Conservation (phyloP, 2,113 vertebrate species). For the Clarias batrachus region DNA sequence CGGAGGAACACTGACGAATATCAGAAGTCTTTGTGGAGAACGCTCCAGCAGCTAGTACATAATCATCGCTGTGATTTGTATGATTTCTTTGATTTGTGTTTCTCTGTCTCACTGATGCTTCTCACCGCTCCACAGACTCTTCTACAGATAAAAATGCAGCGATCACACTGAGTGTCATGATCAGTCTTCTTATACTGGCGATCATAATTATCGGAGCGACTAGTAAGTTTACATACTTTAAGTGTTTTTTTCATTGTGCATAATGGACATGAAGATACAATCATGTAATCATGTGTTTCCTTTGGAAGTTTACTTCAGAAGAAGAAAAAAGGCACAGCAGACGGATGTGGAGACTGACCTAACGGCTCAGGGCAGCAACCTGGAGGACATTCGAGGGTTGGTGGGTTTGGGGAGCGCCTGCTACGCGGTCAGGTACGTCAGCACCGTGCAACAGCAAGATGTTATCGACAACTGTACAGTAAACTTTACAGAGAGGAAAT, state of each 20-base stretch:
- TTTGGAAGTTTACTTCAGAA: slow-evolving; percentile 33
- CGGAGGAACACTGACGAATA: too few species aligned
- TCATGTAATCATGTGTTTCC: neutral
- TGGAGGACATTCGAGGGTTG: slow-evolving; percentile 62
- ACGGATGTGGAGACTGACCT: slow-evolving; percentile 50
- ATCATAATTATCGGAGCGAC: slow-evolving; percentile 52
- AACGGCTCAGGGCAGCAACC: slow-evolving; percentile 65
- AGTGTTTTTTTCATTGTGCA: neutral
- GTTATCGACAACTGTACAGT: neutral
- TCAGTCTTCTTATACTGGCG: slow-evolving; percentile 55
- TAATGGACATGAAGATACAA: neutral
- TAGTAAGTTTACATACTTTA: slow-evolving; percentile 57
- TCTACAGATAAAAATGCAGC: neutral
- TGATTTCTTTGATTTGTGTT: neutral
- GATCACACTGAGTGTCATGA: slow-evolving; percentile 44
- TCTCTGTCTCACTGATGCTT: neutral
- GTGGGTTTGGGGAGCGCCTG: slow-evolving; percentile 72
- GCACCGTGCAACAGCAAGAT: neutral
- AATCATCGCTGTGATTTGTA: neutral
- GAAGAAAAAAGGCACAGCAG: slow-evolving; percentile 29
- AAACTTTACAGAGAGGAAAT: too few species aligned
- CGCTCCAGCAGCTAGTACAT: neutral
- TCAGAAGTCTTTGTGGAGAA: too few species aligned
- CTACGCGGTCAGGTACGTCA: slow-evolving; percentile 67
- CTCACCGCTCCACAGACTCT: slow-evolving; percentile 13